These are phyloP conservation scores for Ceratitis capitata DNA, from an alignment of 1,140 invertebrate species.

Conservation along the genomic window DNA sequence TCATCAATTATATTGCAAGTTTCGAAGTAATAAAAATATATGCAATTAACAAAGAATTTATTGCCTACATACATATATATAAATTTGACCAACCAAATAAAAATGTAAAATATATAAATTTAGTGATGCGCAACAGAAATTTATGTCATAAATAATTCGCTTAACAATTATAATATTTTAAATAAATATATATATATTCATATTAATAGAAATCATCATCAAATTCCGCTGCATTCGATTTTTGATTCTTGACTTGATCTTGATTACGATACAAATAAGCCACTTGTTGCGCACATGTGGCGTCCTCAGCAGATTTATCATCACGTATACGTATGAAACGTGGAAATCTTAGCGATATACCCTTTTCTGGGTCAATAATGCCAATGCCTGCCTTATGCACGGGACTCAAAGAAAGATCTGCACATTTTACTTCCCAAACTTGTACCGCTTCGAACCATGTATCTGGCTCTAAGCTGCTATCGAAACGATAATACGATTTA, in stretches of 20 bases:
- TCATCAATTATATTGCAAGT: no score
- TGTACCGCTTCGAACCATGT: conserved; percentile 93
- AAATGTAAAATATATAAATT: not conserved
- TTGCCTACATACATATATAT: no score
- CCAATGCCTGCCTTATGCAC: conserved; percentile 91
- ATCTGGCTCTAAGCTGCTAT: conserved; percentile 83
- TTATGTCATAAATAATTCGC: not conserved
- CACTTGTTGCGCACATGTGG: conserved; percentile 90
- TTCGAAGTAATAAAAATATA: no score
- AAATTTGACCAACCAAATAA: not conserved
- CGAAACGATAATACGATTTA: conserved; percentile 89
- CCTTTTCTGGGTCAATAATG: conserved; percentile 90
- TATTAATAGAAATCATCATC: conserved; percentile 43
- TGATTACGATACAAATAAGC: conserved; percentile 86
- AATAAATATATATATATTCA: not conserved
- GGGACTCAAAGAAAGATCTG: conserved; percentile 96
- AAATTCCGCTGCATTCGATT: conserved; percentile 67
- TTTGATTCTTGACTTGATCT: conserved; percentile 89
- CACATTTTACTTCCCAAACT: conserved; percentile 99
- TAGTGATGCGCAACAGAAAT: not conserved
- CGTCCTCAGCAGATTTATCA: conserved; percentile 93
- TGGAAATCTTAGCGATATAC: conserved; percentile 96
- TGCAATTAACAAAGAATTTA: no score
- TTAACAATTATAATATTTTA: not conserved
- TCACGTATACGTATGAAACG: conserved; percentile 92